Percentiles rank a stretch among this genome's conserved stretches.
Conservation (phyloP, 2,888 invertebrate genomes). For the Agelastica alni region DNA sequence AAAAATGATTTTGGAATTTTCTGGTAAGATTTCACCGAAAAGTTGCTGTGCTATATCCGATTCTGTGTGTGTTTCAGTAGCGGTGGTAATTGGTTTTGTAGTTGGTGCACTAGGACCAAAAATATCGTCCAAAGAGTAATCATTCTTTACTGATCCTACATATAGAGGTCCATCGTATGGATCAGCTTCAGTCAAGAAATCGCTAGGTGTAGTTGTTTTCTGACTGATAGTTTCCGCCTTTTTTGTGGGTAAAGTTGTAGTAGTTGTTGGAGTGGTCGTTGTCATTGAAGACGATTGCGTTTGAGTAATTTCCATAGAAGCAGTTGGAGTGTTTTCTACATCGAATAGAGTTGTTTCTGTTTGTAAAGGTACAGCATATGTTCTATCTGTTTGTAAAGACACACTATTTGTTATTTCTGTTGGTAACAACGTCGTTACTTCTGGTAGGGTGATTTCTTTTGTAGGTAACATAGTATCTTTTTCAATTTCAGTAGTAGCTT, state of each 20-base stretch:
- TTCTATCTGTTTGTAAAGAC: too few species aligned
- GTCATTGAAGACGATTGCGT: background rate
- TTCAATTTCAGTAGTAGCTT: background rate
- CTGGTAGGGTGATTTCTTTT: background rate
- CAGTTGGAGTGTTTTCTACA: too few species aligned
- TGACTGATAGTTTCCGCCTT: conserved; percentile 1
- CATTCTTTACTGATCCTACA: conserved; percentile 29
- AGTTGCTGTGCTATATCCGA: conserved; percentile 40
- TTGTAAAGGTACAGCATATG: too few species aligned
- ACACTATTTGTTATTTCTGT: background rate
- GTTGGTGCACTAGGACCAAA: conserved; percentile 39
- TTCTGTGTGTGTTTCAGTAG: conserved; percentile 32
- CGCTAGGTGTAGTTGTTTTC: conserved; percentile 29
- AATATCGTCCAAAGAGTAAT: conserved; percentile 44
- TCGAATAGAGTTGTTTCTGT: too few species aligned
- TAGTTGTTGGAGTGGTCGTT: conserved; percentile 18
- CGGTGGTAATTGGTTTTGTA: conserved; percentile 27
- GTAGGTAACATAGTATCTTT: background rate
- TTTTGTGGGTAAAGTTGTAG: conserved; percentile 16
- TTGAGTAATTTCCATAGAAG: too few species aligned
- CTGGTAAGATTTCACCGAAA: conserved; percentile 34
- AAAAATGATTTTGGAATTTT: conserved; percentile 45
- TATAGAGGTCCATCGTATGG: conserved; percentile 29
- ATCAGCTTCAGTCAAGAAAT: conserved; percentile 33
- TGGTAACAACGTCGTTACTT: background rate